A percentile compares a stretch with the other conserved stretches of the same genome.
phyloP scores from a whole-genome alignment of 2,113 vertebrate species.

The Varanus salvator region DNA sequence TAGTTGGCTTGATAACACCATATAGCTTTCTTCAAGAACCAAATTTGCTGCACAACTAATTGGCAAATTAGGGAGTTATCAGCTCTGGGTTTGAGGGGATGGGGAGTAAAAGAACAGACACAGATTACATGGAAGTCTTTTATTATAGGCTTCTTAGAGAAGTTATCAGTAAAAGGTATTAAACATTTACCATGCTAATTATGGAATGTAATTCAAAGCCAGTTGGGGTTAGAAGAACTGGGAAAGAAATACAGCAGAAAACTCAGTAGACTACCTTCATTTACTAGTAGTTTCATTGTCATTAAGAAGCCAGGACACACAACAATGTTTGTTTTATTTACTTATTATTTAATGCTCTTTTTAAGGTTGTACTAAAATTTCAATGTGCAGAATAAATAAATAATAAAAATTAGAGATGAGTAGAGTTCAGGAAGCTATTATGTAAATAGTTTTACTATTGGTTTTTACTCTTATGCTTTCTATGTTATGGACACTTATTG shows the following conservation, averaged over 20 bases:
- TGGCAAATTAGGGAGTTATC: constrained; percentile 34
- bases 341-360: too few species aligned
- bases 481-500: not conserved
- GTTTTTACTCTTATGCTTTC: not conserved
- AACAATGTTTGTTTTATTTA: too few species aligned
- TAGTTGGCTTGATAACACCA: constrained; percentile 1
- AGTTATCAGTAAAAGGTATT: not conserved
- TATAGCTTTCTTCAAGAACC: not conserved
- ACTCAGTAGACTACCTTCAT: constrained; percentile 3
- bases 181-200: constrained; percentile 45
- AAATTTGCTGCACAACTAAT: constrained; percentile 23
- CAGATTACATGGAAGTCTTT: constrained; percentile 10
- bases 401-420: too few species aligned
- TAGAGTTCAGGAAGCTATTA: not conserved
- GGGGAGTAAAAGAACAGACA: constrained; percentile 23
- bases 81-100: not conserved
- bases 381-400: too few species aligned
- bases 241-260: constrained; percentile 32
- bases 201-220: constrained; percentile 28
- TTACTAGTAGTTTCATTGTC: not conserved
- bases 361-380: too few species aligned
- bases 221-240: not conserved
- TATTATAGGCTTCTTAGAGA: constrained; percentile 5
- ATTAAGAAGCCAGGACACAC: not conserved
- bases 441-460: not conserved